These are phyloP conservation scores for Eretmocerus hayati DNA, from an alignment of 2,888 invertebrate genomes.

Conservation along the genomic window DNA sequence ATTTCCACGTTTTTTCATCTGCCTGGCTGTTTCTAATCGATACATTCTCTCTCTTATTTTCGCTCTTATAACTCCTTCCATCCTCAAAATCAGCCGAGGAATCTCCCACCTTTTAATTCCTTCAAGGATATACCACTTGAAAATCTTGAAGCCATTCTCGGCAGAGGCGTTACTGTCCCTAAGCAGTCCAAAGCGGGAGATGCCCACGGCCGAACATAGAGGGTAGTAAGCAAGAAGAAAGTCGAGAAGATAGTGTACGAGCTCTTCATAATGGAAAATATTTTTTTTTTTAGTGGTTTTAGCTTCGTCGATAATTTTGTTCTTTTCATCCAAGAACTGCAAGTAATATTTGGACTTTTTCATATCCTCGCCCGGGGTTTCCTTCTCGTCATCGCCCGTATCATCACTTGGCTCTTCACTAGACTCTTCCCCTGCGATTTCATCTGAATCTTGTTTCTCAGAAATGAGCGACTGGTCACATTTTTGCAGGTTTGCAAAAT, in stretches of 20 bases:
- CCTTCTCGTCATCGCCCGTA: background rate
- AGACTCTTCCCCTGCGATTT: background rate
- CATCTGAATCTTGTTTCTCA: background rate
- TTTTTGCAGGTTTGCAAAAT: background rate
- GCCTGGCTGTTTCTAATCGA: background rate
- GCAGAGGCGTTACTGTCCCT: background rate
- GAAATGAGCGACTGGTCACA: too few species aligned
- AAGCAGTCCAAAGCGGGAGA: background rate
- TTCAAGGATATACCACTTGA: background rate
- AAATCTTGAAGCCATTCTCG: background rate
- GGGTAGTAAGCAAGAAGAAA: background rate
- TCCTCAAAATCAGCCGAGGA: background rate
- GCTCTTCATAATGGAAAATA: background rate
- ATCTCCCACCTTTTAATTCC: background rate
- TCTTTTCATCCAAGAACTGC: background rate
- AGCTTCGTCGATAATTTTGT: background rate
- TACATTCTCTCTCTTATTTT: background rate
- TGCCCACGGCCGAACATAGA: background rate
- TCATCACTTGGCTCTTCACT: background rate
- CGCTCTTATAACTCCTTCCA: background rate
- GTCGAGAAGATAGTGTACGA: background rate
- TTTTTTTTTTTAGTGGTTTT: background rate
- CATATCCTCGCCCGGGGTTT: background rate
- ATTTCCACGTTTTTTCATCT: background rate
- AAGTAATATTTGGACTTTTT: background rate